Percentiles rank a stretch among this genome's conserved stretches.
Conservation (phyloP, 2,113 vertebrate genomes). For the Octodon degus region DNA sequence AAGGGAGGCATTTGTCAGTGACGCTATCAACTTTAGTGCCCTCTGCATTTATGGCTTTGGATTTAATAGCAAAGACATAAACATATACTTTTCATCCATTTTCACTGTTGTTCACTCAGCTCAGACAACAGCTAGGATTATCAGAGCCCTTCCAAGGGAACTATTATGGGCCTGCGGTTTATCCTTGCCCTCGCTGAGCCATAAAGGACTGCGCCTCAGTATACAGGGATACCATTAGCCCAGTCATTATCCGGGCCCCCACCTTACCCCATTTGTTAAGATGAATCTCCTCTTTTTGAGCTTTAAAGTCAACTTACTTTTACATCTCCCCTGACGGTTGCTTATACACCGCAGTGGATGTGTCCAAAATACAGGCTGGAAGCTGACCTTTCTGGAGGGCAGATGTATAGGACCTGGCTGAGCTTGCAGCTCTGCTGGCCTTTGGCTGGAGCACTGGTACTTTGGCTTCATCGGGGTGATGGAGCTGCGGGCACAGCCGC, state of each 20-base stretch:
- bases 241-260: background rate
- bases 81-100: slow-evolving; percentile 74
- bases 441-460: background rate
- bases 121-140: slow-evolving; percentile 49
- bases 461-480: background rate
- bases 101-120: slow-evolving; percentile 34
- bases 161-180: slow-evolving; percentile 38
- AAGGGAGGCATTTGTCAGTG: slow-evolving; percentile 22
- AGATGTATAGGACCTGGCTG: background rate
- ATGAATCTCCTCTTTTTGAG: slow-evolving; percentile 21
- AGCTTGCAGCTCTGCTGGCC: background rate
- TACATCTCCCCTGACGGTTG: slow-evolving; percentile 10
- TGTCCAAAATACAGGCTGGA: background rate
- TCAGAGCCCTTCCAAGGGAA: slow-evolving; percentile 43
- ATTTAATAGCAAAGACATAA: slow-evolving; percentile 75
- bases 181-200: background rate
- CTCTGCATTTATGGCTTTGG: slow-evolving; percentile 61
- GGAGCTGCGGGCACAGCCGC: rapidly evolving
- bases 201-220: background rate
- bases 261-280: background rate
- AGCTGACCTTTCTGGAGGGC: background rate
- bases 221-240: background rate
- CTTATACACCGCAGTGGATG: background rate
- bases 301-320: background rate
- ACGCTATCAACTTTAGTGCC: slow-evolving; percentile 40